phyloP scores from a whole-genome alignment of 2,888 invertebrate species.

The Minunthozetes semirufus region DNA sequence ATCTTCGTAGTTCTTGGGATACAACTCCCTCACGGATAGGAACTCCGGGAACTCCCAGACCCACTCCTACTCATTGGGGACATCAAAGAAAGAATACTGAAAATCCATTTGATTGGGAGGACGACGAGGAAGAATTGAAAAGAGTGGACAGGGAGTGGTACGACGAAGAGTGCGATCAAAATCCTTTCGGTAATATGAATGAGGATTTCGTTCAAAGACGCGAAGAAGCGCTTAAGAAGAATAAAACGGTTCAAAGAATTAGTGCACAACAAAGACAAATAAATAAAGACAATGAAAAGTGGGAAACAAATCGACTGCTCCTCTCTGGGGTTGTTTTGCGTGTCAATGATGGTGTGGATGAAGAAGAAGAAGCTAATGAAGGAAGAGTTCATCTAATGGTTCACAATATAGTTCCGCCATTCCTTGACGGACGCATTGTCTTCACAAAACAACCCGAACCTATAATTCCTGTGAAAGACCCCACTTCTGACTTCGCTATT shows the following conservation, averaged over 20 bases:
- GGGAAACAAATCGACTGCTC: constrained; percentile 97
- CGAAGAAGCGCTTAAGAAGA: constrained; percentile 80
- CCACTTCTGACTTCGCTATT: constrained; percentile 95
- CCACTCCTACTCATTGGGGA: constrained; percentile 34
- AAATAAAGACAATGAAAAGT: constrained; percentile 94
- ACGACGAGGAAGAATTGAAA: constrained; percentile 81
- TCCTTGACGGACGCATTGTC: constrained; percentile 94
- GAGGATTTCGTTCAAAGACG: constrained; percentile 88
- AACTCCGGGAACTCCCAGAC: constrained; percentile 23
- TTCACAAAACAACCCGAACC: constrained; percentile 99
- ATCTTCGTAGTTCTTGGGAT: constrained; percentile 24
- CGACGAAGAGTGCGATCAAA: constrained; percentile 86
- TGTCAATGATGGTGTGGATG: constrained; percentile 79
- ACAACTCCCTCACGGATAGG: constrained; percentile 4
- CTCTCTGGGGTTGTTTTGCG: constrained; percentile 80
- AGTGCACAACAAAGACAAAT: constrained; percentile 94
- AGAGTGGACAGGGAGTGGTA: constrained; percentile 95
- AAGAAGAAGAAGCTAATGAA: constrained; percentile 84
- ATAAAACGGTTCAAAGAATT: constrained; percentile 63
- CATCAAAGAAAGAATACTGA: constrained; percentile 44
- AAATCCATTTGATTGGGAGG: constrained; percentile 74
- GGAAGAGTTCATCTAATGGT: constrained; percentile 92
- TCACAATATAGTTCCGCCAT: constrained; percentile 97
- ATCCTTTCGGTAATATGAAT: constrained; percentile 81
- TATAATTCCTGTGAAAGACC: constrained; percentile 90